Evolutionary conservation across 2,113 vertebrate species (phyloP).

Genomic region (Siniperca chuatsi): DNA sequence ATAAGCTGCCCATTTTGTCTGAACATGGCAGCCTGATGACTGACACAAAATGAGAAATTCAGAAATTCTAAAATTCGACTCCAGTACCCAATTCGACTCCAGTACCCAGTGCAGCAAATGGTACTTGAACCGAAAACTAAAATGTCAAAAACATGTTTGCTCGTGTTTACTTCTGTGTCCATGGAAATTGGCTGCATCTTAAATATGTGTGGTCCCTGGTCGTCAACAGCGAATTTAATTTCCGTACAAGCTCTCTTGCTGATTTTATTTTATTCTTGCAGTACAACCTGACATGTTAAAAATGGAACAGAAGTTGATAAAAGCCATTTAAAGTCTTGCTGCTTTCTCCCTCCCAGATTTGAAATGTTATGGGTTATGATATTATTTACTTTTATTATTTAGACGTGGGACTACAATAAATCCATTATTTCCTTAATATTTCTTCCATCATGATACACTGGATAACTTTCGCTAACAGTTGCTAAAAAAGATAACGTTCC

Average conservation of each 20-base stretch:
- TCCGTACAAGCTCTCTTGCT: not conserved
- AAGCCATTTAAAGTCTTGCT: not conserved
- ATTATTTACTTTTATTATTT: not conserved
- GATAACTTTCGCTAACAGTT: not conserved
- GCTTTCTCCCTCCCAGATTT: not conserved
- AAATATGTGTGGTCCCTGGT: slow-evolving; percentile 2
- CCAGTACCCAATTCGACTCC: not conserved
- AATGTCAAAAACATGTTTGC: slow-evolving; percentile 34
- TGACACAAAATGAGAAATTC: not conserved
- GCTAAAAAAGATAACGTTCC: not conserved
- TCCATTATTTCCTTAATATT: not conserved
- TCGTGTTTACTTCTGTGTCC: slow-evolving; percentile 39
- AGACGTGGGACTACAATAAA: not conserved
- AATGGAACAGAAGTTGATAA: not conserved
- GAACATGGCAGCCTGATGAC: slow-evolving; percentile 27
- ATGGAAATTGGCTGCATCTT: slow-evolving; percentile 22
- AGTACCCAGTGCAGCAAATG: not conserved
- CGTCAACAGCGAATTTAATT: slow-evolving; percentile 17
- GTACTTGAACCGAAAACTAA: slow-evolving; percentile 7
- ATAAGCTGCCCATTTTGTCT: slow-evolving; percentile 21
- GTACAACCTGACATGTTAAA: not conserved
- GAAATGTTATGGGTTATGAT: not conserved
- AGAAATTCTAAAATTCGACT: too few relatives aligned
- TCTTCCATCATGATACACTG: not conserved
- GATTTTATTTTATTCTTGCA: slow-evolving; percentile 21